Evolutionary conservation across 2,797 vertebrate genomes (phyloP), one percentile per base, ranked within the genome.

Genomic region (Anas flavirostris): DNA sequence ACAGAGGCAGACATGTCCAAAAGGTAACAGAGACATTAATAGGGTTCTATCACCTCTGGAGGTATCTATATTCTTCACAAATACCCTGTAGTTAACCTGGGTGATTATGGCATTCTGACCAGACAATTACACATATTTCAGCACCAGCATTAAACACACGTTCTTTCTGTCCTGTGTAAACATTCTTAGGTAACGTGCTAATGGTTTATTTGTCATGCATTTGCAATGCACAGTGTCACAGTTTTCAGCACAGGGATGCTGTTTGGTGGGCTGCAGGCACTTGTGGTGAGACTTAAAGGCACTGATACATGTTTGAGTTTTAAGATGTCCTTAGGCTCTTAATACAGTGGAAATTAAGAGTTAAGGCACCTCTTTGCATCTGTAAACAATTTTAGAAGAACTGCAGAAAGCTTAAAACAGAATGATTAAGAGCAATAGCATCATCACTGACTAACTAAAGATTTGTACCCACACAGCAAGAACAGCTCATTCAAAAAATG

Each of bases 391-490:
- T 89, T 43, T 16, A 70, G 33, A 85, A 87, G 21, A 41, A 68
- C 48, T 91, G 53, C 68, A 53, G 79, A 77, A 53, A 16, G 28
- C 74, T 85, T 67, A 77, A 85, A 87, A 64, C 39, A 93, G 39
- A 74, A 72, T 78, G 73, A 90, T 64, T 83, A 93, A 91, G 74
- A 85, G 58, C 60, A 89, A 12, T 39, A 67, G 55, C 17, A 26
- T 28, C 56, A 89, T 56, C 52, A 82, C 78, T 53, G 86, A 89
- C 17, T 60, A 53, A 79, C 52, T 89, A 59, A 12, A 92, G 64
- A 67, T 87, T 91, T 94, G 56, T 66, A 94, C 56, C 63, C 75
- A 67, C 68, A 70, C 28, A 89, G 16, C 58, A 85, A 93, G 81
- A 87, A 44, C 52, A 82, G 68, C 75, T 86, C 50, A 58, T 37